Conservation (phyloP, 2,797 vertebrate species). For the Pangasius krempfi region DNA sequence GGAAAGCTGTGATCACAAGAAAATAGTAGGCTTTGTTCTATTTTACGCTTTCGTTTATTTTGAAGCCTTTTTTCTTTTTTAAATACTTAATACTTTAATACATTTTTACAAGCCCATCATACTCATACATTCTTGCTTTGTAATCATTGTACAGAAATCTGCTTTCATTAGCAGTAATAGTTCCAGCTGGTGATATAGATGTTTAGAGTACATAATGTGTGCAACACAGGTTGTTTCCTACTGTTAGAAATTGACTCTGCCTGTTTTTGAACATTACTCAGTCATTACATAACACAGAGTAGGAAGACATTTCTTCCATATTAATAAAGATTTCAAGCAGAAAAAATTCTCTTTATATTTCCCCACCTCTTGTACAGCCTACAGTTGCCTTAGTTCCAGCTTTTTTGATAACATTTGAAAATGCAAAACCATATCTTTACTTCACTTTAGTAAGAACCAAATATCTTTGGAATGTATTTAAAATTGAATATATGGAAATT, state of each 20-base stretch:
- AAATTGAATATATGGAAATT: not conserved
- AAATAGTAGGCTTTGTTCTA: conserved; percentile 52
- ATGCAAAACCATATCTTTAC: not conserved
- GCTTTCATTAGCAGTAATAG: not conserved
- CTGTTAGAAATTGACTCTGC: not conserved
- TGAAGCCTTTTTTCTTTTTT: too few species aligned
- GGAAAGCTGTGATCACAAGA: conserved; percentile 61
- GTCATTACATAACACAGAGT: not conserved
- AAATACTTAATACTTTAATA: not conserved
- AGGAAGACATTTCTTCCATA: not conserved
- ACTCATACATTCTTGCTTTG: not conserved
- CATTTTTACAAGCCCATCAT: not conserved
- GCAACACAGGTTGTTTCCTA: not conserved
- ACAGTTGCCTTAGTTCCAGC: not conserved
- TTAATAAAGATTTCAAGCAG: not conserved
- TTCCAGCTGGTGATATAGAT: not conserved
- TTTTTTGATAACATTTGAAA: not conserved
- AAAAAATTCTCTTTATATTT: not conserved
- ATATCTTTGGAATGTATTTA: not conserved
- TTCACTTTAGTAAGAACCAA: not conserved
- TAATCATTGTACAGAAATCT: not conserved
- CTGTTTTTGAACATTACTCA: not conserved
- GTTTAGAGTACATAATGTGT: not conserved
- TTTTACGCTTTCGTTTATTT: not conserved
- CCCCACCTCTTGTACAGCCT: not conserved